These are phyloP conservation scores for Ctenopoma kingsleyae DNA, from an alignment of 2,797 vertebrate species.

Conservation along the genomic window DNA sequence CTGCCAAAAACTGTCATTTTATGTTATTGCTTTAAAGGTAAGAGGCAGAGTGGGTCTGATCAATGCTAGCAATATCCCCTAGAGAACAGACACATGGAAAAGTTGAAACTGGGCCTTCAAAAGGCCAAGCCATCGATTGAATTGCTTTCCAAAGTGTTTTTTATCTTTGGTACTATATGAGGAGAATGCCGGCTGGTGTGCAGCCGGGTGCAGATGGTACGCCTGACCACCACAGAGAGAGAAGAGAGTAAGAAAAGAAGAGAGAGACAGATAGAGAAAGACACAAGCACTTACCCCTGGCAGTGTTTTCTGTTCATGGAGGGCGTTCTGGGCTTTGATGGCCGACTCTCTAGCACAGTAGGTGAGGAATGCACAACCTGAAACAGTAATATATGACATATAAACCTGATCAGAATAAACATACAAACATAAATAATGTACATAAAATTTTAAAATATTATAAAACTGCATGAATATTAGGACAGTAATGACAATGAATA, in stretches of 20 bases:
- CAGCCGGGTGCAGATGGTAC: conserved; percentile 68
- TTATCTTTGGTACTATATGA: conserved; percentile 67
- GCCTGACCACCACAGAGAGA: conserved; percentile 60
- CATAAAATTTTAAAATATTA: not conserved
- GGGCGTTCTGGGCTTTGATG: conserved; percentile 98
- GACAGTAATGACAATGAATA: conserved; percentile 12
- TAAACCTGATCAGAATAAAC: conserved; percentile 27
- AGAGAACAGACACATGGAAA: conserved; percentile 76
- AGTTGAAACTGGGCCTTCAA: conserved; percentile 79
- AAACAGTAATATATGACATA: conserved; percentile 49
- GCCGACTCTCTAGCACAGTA: conserved; percentile 98
- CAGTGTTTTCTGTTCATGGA: conserved; percentile 98
- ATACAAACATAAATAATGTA: conserved; percentile 15
- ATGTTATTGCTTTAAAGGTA: conserved; percentile 63
- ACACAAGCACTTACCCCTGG: conserved; percentile 92
- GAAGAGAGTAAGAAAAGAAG: conserved; percentile 14
- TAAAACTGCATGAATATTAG: not conserved
- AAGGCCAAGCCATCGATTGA: conserved; percentile 82
- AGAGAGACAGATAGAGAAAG: conserved; percentile 16
- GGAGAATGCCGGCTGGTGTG: conserved; percentile 70
- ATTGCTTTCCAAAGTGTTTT: conserved; percentile 76
- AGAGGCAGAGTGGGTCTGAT: conserved; percentile 74
- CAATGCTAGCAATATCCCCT: conserved; percentile 76
- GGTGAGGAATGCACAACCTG: conserved; percentile 98
- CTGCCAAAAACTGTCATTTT: conserved; percentile 69